Conservation (phyloP, 2,113 vertebrate species). For the Chaetodon auriga region DNA sequence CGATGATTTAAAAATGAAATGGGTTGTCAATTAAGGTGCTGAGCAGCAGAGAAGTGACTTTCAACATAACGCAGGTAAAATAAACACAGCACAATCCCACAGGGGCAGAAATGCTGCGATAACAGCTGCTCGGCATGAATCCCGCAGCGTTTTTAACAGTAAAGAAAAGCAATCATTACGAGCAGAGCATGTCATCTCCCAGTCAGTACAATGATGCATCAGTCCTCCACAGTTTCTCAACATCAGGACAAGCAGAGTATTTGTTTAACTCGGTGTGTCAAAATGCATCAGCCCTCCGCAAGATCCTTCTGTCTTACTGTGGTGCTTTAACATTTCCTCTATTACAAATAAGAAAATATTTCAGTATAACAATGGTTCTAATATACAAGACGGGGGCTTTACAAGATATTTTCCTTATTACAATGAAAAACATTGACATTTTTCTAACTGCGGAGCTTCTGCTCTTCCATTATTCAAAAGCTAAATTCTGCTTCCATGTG, state of each 20-base stretch:
- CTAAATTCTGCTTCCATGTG: neutral
- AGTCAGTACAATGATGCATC: neutral
- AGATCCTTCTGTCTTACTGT: too few relatives aligned
- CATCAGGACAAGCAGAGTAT: neutral
- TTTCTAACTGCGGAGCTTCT: neutral
- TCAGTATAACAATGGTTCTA: neutral
- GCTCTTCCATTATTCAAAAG: neutral
- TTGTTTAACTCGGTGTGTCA: neutral
- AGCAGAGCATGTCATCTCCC: neutral
- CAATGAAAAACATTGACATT: neutral
- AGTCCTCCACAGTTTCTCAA: neutral
- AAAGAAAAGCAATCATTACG: neutral
- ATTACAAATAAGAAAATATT: too few relatives aligned
- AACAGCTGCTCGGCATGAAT: neutral
- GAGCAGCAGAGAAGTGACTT: neutral
- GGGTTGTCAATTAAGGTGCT: constrained; percentile 17
- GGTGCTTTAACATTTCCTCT: too few relatives aligned
- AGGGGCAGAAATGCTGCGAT: neutral
- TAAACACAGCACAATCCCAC: neutral
- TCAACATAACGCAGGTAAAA: neutral
- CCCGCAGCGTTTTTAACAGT: neutral
- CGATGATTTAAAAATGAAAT: neutral
- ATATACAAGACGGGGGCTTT: too few relatives aligned
- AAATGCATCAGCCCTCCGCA: neutral
- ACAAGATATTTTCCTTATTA: too few relatives aligned